phyloP scores from a whole-genome alignment of 2,113 vertebrate species.

The Dendrocopos noguchii region DNA sequence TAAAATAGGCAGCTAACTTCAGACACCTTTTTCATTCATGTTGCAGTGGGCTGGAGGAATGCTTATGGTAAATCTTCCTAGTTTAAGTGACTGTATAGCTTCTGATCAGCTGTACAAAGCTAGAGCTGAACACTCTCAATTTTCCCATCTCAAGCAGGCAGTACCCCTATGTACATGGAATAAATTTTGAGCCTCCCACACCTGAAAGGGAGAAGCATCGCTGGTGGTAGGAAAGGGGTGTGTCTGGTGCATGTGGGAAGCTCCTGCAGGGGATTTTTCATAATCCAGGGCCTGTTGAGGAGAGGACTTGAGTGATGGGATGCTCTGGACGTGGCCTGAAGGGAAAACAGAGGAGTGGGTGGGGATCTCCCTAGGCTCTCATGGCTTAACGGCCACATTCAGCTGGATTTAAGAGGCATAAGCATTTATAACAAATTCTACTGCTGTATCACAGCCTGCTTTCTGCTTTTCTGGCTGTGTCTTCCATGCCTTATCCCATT shows the following conservation, averaged over 20 bases:
- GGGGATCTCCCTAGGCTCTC: slow-evolving; percentile 7
- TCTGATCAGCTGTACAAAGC: neutral
- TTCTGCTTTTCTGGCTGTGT: neutral
- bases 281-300: slow-evolving; percentile 43
- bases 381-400: neutral
- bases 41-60: neutral
- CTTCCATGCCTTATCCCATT: slow-evolving; percentile 26
- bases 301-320: slow-evolving; percentile 31
- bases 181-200: slow-evolving; percentile 26
- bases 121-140: neutral
- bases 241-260: slow-evolving; percentile 53
- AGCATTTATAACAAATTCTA: neutral
- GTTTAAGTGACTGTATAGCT: neutral
- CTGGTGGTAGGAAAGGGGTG: slow-evolving; percentile 54
- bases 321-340: slow-evolving; percentile 42
- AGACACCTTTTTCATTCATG: neutral
- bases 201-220: neutral
- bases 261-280: slow-evolving; percentile 60
- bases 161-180: neutral
- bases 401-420: neutral
- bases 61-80: neutral
- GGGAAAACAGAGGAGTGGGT: slow-evolving; percentile 21
- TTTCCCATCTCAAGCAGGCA: neutral
- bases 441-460: neutral
- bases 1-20: neutral